Conservation (phyloP, 2,797 vertebrate genomes). For the Gambelia wislizenii region DNA sequence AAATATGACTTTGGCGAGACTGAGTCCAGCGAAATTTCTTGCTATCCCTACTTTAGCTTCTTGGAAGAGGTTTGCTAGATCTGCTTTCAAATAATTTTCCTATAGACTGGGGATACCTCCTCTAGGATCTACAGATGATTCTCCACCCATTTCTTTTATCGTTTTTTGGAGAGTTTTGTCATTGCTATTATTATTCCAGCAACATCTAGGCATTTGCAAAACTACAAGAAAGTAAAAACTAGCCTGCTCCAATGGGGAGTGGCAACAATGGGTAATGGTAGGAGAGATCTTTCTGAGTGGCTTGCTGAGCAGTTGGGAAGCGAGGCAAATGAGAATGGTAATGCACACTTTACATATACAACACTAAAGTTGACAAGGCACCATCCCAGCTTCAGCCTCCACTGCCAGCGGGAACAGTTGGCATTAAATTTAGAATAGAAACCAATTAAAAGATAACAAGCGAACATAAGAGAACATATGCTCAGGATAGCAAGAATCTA, state of each 20-base stretch:
- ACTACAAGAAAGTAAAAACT: constrained; percentile 30
- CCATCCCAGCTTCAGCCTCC: constrained; percentile 38
- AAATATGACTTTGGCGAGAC: neutral
- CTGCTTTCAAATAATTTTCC: neutral
- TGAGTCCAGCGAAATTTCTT: too few species aligned
- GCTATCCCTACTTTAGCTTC: neutral
- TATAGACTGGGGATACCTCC: neutral
- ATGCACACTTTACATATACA: neutral
- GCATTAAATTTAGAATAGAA: constrained; percentile 73
- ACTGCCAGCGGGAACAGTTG: constrained; percentile 42
- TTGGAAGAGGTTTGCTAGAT: neutral
- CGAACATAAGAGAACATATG: constrained; percentile 70
- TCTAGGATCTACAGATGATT: neutral
- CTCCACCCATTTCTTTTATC: neutral
- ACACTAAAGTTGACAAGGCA: constrained; percentile 46
- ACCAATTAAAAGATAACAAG: constrained; percentile 76
- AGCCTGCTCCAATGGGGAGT: constrained; percentile 10
- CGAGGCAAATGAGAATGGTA: neutral
- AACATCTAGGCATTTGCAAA: constrained; percentile 36
- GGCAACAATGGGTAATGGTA: neutral
- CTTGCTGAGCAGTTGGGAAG: neutral
- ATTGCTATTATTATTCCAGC: constrained; percentile 31
- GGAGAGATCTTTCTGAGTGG: neutral
- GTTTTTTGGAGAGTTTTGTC: constrained; percentile 13
- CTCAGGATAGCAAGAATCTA: constrained; percentile 60